phyloP scores from a whole-genome alignment of 2,113 vertebrate genomes.

The Macaca nemestrina region DNA sequence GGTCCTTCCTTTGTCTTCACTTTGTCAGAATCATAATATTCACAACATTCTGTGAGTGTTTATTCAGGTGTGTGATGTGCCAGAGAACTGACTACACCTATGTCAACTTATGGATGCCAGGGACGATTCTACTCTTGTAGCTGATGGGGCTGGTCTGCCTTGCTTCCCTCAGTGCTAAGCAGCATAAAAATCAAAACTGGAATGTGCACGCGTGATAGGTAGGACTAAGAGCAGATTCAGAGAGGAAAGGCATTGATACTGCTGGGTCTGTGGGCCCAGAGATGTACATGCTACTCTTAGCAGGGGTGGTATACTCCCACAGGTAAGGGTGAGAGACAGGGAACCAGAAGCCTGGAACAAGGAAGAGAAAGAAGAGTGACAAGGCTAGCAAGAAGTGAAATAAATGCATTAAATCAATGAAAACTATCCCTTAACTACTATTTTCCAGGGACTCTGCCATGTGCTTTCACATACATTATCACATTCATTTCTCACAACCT shows the following conservation, averaged over 20 bases:
- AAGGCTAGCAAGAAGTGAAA: not conserved
- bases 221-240: not conserved
- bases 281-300: not conserved
- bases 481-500: not conserved
- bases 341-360: not conserved
- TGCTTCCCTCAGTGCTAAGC: not conserved
- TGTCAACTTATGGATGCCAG: not conserved
- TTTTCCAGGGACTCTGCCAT: not conserved
- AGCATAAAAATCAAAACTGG: not conserved
- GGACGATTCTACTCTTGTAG: not conserved
- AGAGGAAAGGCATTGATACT: not conserved
- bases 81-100: not conserved
- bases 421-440: not conserved
- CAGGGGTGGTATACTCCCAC: not conserved
- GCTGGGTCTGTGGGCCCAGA: not conserved
- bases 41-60: not conserved
- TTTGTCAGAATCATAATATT: not conserved
- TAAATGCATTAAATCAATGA: not conserved
- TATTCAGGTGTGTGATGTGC: not conserved
- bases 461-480: slow-evolving; percentile 16
- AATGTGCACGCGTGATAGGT: not conserved
- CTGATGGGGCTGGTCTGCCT: not conserved
- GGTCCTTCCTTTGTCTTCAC: not conserved
- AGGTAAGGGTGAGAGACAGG: not conserved
- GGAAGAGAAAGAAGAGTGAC: not conserved